A percentile compares a stretch with the other conserved stretches of the same genome.
phyloP scores from a whole-genome alignment of 1,140 invertebrate genomes.

The Lordiphosa stackelbergi region DNA sequence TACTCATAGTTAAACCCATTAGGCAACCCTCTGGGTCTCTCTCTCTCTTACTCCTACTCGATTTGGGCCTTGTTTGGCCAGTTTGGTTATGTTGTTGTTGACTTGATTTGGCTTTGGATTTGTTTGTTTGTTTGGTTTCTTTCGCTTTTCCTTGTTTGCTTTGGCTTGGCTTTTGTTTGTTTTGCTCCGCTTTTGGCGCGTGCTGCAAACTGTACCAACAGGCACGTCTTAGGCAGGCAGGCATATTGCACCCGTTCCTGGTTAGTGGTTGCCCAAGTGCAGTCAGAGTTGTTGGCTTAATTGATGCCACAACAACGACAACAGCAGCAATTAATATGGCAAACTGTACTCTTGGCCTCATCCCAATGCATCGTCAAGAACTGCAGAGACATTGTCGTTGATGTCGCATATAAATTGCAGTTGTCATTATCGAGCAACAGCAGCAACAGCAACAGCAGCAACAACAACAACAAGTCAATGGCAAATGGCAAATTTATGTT shows the following conservation, averaged over 20 bases:
- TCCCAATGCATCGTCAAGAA: background rate
- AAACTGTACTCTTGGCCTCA: slow-evolving; percentile 22
- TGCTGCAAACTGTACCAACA: slow-evolving; percentile 58
- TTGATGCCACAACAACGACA: slow-evolving; percentile 26
- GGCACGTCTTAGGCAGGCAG: slow-evolving; percentile 19
- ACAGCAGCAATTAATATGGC: slow-evolving; percentile 35
- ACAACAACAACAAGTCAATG: slow-evolving; percentile 4
- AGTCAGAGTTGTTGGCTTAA: slow-evolving; percentile 21
- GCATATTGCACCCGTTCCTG: slow-evolving; percentile 29
- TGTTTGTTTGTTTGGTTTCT: slow-evolving; percentile 24
- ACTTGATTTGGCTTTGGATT: slow-evolving; percentile 5
- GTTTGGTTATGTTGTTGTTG: slow-evolving; percentile 6
- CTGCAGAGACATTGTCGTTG: slow-evolving; percentile 15
- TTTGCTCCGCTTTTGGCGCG: slow-evolving; percentile 60
- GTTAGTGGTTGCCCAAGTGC: slow-evolving; percentile 14
- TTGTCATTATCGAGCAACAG: slow-evolving; percentile 44
- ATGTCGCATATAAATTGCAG: slow-evolving; percentile 52
- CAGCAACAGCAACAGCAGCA: no score
- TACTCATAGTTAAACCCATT: background rate
- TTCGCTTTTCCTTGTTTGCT: slow-evolving; percentile 13
- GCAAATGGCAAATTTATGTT: slow-evolving; percentile 62
- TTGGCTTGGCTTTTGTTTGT: slow-evolving; percentile 30
- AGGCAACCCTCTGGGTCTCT: slow-evolving; percentile 1
- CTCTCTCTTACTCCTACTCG: background rate
- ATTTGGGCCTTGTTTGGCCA: slow-evolving; percentile 27